These are phyloP conservation scores for Sarcophaga peregrina DNA, from an alignment of 1,140 invertebrate genomes.

Conservation along the genomic window DNA sequence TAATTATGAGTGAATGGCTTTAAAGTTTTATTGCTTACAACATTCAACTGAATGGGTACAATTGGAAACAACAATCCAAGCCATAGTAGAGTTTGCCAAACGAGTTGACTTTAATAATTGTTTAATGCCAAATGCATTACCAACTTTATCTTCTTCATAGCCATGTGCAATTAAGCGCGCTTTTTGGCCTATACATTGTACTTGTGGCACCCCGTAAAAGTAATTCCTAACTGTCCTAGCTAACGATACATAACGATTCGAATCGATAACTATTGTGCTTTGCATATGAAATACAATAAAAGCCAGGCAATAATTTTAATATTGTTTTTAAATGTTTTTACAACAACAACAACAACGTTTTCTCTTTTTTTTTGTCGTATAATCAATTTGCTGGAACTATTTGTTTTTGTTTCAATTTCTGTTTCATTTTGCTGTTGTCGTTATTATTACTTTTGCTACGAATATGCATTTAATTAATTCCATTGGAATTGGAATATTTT, in stretches of 20 bases:
- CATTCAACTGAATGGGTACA: too few relatives aligned
- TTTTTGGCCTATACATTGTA: too few relatives aligned
- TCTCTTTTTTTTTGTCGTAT: background rate
- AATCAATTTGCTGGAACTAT: background rate
- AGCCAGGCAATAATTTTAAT: background rate
- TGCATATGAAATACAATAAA: slow-evolving; percentile 15
- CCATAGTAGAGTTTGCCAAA: background rate
- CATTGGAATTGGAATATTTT: slow-evolving; percentile 1
- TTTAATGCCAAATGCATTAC: background rate
- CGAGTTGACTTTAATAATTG: background rate
- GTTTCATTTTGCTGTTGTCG: too few relatives aligned
- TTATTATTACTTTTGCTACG: background rate
- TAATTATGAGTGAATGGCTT: background rate
- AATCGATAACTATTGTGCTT: background rate
- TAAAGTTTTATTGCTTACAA: background rate
- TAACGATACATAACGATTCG: too few relatives aligned
- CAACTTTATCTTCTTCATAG: background rate
- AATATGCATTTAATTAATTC: slow-evolving; percentile 12
- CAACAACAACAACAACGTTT: slow-evolving; percentile 21
- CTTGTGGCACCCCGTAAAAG: too few relatives aligned
- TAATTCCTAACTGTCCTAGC: too few relatives aligned
- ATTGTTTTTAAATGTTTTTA: slow-evolving; percentile 25
- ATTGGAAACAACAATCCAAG: too few relatives aligned
- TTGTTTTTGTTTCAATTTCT: background rate
- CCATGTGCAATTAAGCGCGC: too few relatives aligned